These are phyloP conservation scores for Hirundichthys speculiger DNA, from an alignment of 2,113 vertebrate genomes.

Conservation along the genomic window DNA sequence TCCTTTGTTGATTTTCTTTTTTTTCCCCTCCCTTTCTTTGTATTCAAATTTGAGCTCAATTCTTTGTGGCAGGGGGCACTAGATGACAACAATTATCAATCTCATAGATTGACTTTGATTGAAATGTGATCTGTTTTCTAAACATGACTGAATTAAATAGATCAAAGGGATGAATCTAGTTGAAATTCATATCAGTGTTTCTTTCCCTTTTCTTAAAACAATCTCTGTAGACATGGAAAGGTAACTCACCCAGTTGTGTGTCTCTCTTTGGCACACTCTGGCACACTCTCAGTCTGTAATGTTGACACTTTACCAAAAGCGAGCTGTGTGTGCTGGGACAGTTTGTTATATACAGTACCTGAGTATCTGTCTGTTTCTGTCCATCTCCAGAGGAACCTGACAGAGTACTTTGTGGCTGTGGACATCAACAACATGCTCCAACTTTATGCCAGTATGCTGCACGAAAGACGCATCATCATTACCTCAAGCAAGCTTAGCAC, in stretches of 20 bases:
- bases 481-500: constrained; percentile 98
- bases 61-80: constrained; percentile 13
- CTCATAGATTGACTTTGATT: constrained; percentile 1
- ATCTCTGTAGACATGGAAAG: constrained; percentile 4
- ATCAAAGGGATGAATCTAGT: background rate
- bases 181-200: background rate
- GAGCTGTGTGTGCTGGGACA: constrained; percentile 44
- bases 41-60: constrained; percentile 35
- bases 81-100: constrained; percentile 4
- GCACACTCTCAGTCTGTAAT: constrained; percentile 30
- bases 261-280: constrained; percentile 37
- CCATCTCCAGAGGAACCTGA: constrained; percentile 93
- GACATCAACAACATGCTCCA: constrained; percentile 98
- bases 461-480: constrained; percentile 94
- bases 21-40: no score
- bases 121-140: background rate
- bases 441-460: constrained; percentile 95
- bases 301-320: constrained; percentile 41
- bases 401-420: constrained; percentile 98
- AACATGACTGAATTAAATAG: background rate
- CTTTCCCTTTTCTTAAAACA: constrained; percentile 20
- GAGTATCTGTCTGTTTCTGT: constrained; percentile 49
- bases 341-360: constrained; percentile 64
- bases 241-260: constrained; percentile 6
- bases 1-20: constrained; percentile 50